Base-by-base conservation (phyloP, 2,888 invertebrate genomes). In the Rotaria magnacalcarata region DNA sequence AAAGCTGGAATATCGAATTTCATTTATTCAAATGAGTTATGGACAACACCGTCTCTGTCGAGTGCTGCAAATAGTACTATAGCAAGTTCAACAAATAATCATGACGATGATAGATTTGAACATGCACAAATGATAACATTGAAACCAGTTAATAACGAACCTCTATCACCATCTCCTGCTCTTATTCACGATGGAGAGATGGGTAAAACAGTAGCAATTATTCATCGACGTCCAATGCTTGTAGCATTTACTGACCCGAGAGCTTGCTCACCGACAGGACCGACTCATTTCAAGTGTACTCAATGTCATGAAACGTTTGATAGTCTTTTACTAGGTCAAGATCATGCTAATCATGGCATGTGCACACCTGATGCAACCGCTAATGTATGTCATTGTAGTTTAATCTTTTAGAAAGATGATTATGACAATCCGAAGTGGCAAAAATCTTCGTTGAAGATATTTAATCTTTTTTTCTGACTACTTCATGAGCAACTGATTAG, bases 221-320 rank as follows among this genome's bases (percentile, higher is more conserved):
- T 67, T 34, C 67, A 67, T 67, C 41, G 80, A 47, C 43, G 80
- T 24, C 80, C 80, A 24, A 80, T 80, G 80, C 47, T 80, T n/a
- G n/a, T 80, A 10, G 80, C 80, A 14, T 80, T 43, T 47, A 47
- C 43, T 10, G 43, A 80, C 47, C 34, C 67, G 19, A 34, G 67
- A 27, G 67, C 67, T n/a, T 67, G 67, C 34, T 47, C 80, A 47
- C 47, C 43, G n/a, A 80, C 80, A 47, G 43, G 47, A 47, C 43
- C 80, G 11, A 80, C 80, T 47, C 47, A 80, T 80, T 80, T 80
- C 6, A 80, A 80, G 47, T 80, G 80, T 80, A 80, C 80, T 14
- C 43, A 47, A 80, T 80, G 80, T 47, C 80, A 80, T 47, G 80
- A 80, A 80, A 80, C 47, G n/a, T 80, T 80, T 47, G n/a, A 80